These are phyloP conservation scores for Schizopygopsis malacanthus DNA, from an alignment of 2,797 vertebrate genomes.

Conservation along the genomic window DNA sequence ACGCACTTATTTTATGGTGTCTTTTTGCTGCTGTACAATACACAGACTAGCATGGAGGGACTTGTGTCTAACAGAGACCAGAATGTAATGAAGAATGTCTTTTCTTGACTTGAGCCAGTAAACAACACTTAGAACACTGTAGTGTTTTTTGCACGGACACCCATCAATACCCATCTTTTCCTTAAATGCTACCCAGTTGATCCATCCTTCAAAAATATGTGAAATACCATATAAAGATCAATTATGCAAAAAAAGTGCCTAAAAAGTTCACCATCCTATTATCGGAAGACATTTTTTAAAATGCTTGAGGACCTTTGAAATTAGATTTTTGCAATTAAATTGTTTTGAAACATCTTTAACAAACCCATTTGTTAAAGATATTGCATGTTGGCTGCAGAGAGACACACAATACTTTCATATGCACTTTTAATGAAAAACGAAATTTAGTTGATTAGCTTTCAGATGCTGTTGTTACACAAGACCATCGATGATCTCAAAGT, in stretches of 20 bases:
- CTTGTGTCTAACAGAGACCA: neutral
- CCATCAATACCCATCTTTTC: neutral
- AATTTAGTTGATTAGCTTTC: neutral
- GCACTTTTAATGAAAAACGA: neutral
- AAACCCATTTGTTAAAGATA: neutral
- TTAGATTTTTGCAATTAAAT: neutral
- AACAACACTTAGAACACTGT: neutral
- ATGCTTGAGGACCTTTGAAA: neutral
- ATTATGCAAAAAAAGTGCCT: neutral
- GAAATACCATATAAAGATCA: neutral
- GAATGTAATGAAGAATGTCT: neutral
- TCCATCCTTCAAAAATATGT: neutral
- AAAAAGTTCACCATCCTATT: neutral
- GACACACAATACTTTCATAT: neutral
- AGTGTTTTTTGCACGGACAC: neutral
- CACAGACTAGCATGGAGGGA: neutral
- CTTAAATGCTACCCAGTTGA: neutral
- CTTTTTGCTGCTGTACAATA: neutral
- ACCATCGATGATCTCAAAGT: slow-evolving; percentile 19
- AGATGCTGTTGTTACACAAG: slow-evolving; percentile 27
- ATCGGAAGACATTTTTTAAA: neutral
- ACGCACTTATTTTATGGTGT: neutral
- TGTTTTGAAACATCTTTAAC: neutral
- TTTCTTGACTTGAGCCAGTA: neutral
- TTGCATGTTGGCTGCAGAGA: neutral